Conservation (phyloP, 2,113 vertebrate genomes). For the Clarias batrachus region DNA sequence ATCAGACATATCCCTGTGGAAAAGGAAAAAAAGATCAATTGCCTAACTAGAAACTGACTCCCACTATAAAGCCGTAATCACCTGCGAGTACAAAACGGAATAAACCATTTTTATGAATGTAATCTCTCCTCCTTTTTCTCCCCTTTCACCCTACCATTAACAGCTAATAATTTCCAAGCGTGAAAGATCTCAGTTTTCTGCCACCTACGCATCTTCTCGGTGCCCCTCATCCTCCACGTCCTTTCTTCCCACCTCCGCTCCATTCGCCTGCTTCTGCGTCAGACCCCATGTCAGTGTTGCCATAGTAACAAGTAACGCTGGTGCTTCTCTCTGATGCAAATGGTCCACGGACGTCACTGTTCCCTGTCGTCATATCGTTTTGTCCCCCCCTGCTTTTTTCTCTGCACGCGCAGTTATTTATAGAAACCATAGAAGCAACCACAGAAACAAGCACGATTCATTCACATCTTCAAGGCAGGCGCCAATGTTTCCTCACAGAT, state of each 20-base stretch:
- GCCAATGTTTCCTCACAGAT: slow-evolving; percentile 17
- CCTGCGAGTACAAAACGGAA: background rate
- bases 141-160: slow-evolving; percentile 47
- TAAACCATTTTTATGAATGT: slow-evolving; percentile 10
- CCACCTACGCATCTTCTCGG: slow-evolving; percentile 57
- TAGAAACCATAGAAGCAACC: slow-evolving; percentile 34
- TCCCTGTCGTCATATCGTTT: slow-evolving; percentile 51
- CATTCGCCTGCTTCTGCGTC: slow-evolving; percentile 67
- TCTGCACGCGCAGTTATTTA: slow-evolving; percentile 44
- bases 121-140: background rate
- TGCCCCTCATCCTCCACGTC: slow-evolving; percentile 30
- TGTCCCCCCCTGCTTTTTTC: slow-evolving; percentile 14
- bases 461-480: slow-evolving; percentile 25
- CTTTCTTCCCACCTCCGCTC: slow-evolving; percentile 54
- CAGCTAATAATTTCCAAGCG: slow-evolving; percentile 14
- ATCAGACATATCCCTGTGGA: background rate
- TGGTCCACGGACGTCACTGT: slow-evolving; percentile 64
- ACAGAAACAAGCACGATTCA: slow-evolving; percentile 35
- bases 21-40: background rate
- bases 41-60: background rate
- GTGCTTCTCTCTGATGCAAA: slow-evolving; percentile 69
- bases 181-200: slow-evolving; percentile 21
- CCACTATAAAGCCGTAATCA: background rate
- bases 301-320: slow-evolving; percentile 74
- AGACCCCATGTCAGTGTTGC: slow-evolving; percentile 71